Evolutionary conservation across 1,140 invertebrate genomes (phyloP), one percentile per base, ranked within the genome.

Genomic region (Ephestia elutella): DNA sequence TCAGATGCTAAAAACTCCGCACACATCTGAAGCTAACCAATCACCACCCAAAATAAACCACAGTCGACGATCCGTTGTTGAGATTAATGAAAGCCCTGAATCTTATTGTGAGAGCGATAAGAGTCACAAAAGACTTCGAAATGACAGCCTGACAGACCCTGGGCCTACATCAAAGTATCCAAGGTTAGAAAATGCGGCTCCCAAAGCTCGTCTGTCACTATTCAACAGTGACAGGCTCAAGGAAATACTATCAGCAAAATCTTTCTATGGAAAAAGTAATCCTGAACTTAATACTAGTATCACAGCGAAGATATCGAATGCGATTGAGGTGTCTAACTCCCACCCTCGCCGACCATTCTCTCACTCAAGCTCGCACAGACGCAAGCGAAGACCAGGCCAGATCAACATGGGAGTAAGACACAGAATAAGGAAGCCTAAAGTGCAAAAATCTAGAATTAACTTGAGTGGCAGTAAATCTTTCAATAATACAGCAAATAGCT

Each of bases 331-430:
- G 3, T 75, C 68, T 2, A 70, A 58, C 5, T 61, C 53, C 2
- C 69, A 78, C 13, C 68, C 66, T 5, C 70, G 73, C 13, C 65
- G 73, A 7, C 57, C 67, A 32, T 75, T 81, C 25, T 54, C 57
- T 0, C 61, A 73, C 3, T 69, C 74, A 0, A 68, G 76, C 20
- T 75, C 80, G 1, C 64, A 73, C 18, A 80, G 75, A 59, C 75
- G 73, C 28, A 83, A 83, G 51, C 70, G 78, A 5, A 82, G 73
- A 53, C 75, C 85, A 21, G 90, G 90, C 0, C 82, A 91, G 65
- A 91, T 92, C 25, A 92, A 92, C 65, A 78, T 86, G 57, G 90
- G 90, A 0, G 91, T 92, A 0, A 77, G 80, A 62, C 90, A 91
- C 66, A 89, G 83, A 57, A 90, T 92, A 21, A 76, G 82, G 25